Percentiles rank a stretch among this genome's conserved stretches.
Conservation (phyloP, 2,797 vertebrate species). For the Lagothrix lagotricha region DNA sequence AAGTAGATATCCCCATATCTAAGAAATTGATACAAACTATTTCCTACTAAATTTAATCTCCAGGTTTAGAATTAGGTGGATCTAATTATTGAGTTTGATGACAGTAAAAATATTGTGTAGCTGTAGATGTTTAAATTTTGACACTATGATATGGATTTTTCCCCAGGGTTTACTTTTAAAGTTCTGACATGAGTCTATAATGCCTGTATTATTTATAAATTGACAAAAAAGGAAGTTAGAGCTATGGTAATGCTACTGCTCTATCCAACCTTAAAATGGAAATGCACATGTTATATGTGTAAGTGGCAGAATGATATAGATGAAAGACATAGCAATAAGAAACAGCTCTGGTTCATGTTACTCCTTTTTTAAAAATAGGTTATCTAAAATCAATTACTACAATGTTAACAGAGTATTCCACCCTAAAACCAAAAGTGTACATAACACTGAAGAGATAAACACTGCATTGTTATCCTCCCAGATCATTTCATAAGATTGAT, state of each 20-base stretch:
- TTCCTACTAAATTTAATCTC: conserved; percentile 17
- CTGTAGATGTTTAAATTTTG: background rate
- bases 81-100: background rate
- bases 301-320: conserved; percentile 70
- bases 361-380: conserved; percentile 77
- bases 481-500: background rate
- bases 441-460: conserved; percentile 54
- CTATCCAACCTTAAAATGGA: conserved; percentile 68
- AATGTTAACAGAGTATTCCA: conserved; percentile 66
- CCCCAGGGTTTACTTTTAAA: background rate
- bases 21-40: conserved; percentile 14
- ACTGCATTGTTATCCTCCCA: background rate
- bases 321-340: conserved; percentile 75
- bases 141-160: background rate
- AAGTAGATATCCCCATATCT: background rate
- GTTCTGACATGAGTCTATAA: background rate
- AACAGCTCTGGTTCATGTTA: conserved; percentile 75
- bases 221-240: background rate
- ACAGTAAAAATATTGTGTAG: background rate
- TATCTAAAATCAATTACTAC: conserved; percentile 69
- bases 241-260: conserved; percentile 39
- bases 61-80: conserved; percentile 32
- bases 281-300: conserved; percentile 55
- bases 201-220: background rate
- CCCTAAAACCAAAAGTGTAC: conserved; percentile 71